phyloP scores from a whole-genome alignment of 64 coral and sea anemone genomes.

The Montipora efflorescens region DNA sequence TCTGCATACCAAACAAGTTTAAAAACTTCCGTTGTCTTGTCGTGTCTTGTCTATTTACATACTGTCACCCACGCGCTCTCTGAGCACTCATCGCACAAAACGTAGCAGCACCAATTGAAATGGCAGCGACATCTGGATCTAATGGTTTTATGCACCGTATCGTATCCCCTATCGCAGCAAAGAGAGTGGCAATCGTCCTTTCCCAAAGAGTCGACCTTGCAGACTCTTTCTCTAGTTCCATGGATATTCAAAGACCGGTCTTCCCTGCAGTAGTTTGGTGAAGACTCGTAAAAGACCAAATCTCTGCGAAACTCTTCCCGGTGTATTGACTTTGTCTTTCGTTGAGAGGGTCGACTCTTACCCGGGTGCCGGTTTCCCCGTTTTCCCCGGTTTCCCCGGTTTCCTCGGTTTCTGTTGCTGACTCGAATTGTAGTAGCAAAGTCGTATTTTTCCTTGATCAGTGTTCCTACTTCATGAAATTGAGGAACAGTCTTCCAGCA shows the following conservation, averaged over 20 bases:
- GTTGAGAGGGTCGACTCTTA: conserved; percentile 56
- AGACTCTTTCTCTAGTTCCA: conserved; percentile 71
- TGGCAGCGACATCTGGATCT: conserved; percentile 77
- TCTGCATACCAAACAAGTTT: neutral
- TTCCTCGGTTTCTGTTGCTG: conserved; percentile 79
- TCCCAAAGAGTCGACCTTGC: conserved; percentile 74
- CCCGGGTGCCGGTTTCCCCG: conserved; percentile 72
- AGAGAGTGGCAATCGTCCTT: conserved; percentile 74
- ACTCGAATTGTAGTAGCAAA: conserved; percentile 75
- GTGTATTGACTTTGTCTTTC: conserved; percentile 42
- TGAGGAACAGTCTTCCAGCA: conserved; percentile 93
- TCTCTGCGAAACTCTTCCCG: conserved; percentile 63
- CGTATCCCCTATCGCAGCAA: conserved; percentile 74
- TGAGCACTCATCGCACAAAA: conserved; percentile 81
- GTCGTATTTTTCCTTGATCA: conserved; percentile 82
- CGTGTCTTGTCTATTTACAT: conserved; percentile 13
- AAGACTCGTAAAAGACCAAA: conserved; percentile 88
- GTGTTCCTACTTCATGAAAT: conserved; percentile 71
- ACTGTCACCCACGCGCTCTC: conserved; percentile 51
- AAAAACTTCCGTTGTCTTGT: no score
- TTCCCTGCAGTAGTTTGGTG: conserved; percentile 73
- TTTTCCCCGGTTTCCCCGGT: conserved; percentile 40
- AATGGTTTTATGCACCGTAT: conserved; percentile 20
- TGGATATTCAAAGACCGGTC: conserved; percentile 46
- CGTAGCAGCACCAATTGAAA: conserved; percentile 96